phyloP scores from a whole-genome alignment of 2,797 vertebrate genomes.

The Eutrigla gurnardus region DNA sequence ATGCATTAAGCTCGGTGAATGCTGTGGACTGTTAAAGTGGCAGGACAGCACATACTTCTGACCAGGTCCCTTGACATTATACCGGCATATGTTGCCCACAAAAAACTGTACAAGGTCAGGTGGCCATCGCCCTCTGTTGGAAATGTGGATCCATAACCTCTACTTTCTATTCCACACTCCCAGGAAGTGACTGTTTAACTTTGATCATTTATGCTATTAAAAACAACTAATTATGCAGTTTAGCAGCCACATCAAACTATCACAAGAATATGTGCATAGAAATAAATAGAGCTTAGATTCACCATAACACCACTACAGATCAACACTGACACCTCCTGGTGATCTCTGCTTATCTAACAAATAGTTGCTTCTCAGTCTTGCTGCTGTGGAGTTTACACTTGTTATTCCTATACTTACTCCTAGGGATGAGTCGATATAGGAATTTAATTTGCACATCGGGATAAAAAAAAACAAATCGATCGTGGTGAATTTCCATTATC shows the following conservation, averaged over 20 bases:
- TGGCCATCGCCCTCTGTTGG: conserved; percentile 9
- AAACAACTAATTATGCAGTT: neutral
- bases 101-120: conserved; percentile 26
- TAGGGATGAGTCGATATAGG: too few species aligned
- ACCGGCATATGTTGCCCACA: conserved; percentile 15
- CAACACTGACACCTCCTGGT: conserved; percentile 75
- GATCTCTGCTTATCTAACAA: conserved; percentile 9
- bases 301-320: conserved; percentile 10
- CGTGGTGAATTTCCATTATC: too few species aligned
- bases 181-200: conserved; percentile 11
- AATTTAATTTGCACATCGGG: too few species aligned
- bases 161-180: conserved; percentile 7
- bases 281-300: neutral
- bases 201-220: neutral
- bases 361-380: neutral
- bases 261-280: neutral
- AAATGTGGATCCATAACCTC: neutral
- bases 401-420: conserved; percentile 29
- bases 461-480: too few species aligned
- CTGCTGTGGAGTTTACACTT: conserved; percentile 2
- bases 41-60: conserved; percentile 46
- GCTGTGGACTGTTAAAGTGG: conserved; percentile 60
- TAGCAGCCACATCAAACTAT: neutral
- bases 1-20: conserved; percentile 46
- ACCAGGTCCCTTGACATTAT: conserved; percentile 41